Evolutionary conservation across 2,888 invertebrate genomes (phyloP), one percentile per base, ranked within the genome.

Genomic region (Sacculina carcini): DNA sequence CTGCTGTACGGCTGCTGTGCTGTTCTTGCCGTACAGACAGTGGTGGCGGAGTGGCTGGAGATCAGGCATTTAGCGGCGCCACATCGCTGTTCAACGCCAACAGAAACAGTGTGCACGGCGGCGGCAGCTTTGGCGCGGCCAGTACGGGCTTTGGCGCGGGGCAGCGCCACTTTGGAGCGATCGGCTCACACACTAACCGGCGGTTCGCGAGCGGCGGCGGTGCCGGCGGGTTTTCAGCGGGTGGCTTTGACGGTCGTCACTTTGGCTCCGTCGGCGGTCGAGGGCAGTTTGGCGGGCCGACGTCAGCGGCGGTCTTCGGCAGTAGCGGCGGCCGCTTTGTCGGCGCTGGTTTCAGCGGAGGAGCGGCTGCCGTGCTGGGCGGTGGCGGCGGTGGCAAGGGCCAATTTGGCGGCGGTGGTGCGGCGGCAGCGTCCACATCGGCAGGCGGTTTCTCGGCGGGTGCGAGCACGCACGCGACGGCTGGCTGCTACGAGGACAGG

Each of bases 331-430:
- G 70, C 64, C 24, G 68, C 69, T 1, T 67, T 63, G 26, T 66
- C 56, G 12, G 68, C 69, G 5, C 73, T 68, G 7, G 71, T 72
- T 10, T 74, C 63, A 1, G 77, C 73, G 0, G 77, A 76, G n/a
- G 76, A 73, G 57, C 73, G 69, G 7, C 72, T 70, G 1, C n/a
- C n/a, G n/a, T 50, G 31, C 32, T 46, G 72, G 71, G 2, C 59
- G 32, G 24, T 42, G n/a, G 40, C 38, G 54, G 52, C 26, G 47
- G 52, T 38, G 47, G 23, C 38, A 47, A 16, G 16, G 34, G 34
- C 6, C 34, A 16, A 34, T 34, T 34, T 16, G 34, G 34, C 34
- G 34, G 12, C 12, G 6, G 4, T 12, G 34, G 12, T 5, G 34
- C 14, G 14, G 14, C n/a, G 34, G 34, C 34, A 3, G 34, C 34